Percentiles rank a stretch among this genome's conserved stretches.
These are phyloP conservation scores for Andricus grossulariae DNA, from an alignment of 1,140 invertebrate species.

Conservation along the genomic window DNA sequence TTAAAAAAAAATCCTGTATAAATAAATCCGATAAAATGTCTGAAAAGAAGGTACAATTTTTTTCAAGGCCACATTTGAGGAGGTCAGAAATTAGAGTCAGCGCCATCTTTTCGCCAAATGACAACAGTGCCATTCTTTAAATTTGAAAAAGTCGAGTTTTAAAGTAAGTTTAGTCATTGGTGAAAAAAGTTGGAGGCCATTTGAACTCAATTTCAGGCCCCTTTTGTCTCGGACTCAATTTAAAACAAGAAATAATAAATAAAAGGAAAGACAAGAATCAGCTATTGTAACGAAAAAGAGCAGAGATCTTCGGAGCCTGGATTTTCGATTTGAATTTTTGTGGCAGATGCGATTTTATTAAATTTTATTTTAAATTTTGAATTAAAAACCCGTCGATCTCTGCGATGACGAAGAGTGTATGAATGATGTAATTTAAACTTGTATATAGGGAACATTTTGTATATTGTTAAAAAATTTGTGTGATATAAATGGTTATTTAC, in stretches of 20 bases:
- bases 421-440: constrained; percentile 75
- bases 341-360: not conserved
- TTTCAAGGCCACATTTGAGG: not conserved
- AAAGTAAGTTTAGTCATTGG: no score
- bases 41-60: constrained; percentile 21
- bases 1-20: no score
- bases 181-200: not conserved
- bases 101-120: not conserved
- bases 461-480: constrained; percentile 77
- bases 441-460: constrained; percentile 77
- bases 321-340: not conserved
- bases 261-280: constrained; percentile 36
- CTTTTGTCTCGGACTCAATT: not conserved
- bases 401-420: constrained; percentile 34
- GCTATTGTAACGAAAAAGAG: constrained; percentile 1
- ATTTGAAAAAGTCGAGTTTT: not conserved
- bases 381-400: constrained; percentile 16
- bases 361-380: constrained; percentile 1
- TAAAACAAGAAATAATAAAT: not conserved
- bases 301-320: constrained; percentile 13
- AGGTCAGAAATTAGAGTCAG: constrained; percentile 29
- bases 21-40: not conserved
- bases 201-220: not conserved
- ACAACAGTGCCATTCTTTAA: constrained; percentile 7
- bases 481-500: constrained; percentile 77